Base-by-base conservation (phyloP, 2,797 vertebrate species). In the Enteromius paludinosus region DNA sequence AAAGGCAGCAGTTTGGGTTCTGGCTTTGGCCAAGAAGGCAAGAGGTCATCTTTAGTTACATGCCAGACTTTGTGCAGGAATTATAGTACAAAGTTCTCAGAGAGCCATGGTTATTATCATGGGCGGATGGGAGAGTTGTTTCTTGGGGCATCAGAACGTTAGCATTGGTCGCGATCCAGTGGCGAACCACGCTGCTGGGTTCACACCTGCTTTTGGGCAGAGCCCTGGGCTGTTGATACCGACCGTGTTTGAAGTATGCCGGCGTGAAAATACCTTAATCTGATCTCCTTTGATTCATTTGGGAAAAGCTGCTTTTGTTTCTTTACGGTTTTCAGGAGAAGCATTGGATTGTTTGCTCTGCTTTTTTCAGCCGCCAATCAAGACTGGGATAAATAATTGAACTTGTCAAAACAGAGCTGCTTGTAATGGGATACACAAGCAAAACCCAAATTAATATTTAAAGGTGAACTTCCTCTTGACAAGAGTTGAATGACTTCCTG, bases 381-480 rank as follows among this genome's bases (percentile, higher is more conserved):
- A 82, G 78, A 86, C 87, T 88, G 33, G 75, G 84, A 90, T 93
- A 86, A 93, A 93, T 93, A 91, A 93, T 93, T 90, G 86, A 91
- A 91, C 86, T 89, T 86, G 88, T 90, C 89, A 91, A 91, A 94
- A 94, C 91, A 90, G 35, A 81, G 89, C 91, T 86, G 87, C 92
- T 90, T 92, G 87, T 92, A 91, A 92, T 88, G 84, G 85, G 88
- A 92, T 91, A 86, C 89, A 89, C 87, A 91, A 91, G 91, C 89
- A 84, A 91, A 90, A 88, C 73, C 30, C 79, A 78, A 86, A 92
- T 93, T 71, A 92, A 94, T 93, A 89, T 93, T 93, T 86, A 90
- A 91, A 90, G 87, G 75, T 74, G 87, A 91, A 90, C 90, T 92
- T 93, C 90, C 89, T 92, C 85, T 86, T 87, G 82, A 90, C 86